Evolutionary conservation across 1,140 invertebrate species (phyloP).

Genomic region (Uloborus diversus): DNA sequence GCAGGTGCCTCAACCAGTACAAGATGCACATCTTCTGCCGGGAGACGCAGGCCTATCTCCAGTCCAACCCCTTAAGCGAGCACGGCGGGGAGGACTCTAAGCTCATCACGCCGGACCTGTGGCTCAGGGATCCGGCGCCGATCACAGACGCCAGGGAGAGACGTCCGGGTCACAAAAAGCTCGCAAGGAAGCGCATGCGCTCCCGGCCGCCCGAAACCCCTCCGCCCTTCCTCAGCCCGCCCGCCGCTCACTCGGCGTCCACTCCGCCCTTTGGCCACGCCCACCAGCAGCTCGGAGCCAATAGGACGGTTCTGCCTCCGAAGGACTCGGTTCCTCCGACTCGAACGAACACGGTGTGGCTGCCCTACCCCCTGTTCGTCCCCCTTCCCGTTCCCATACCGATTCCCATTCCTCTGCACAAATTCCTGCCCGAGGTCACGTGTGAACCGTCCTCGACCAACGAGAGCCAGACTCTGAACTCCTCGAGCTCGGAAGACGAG

Average conservation of each 20-base stretch:
- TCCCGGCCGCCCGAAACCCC: neutral
- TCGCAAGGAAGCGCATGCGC: neutral
- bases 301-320: no score
- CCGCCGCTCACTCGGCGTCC: constrained; percentile 10
- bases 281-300: constrained; percentile 50
- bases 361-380: constrained; percentile 55
- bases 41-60: constrained; percentile 87
- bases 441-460: no score
- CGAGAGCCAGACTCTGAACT: no score
- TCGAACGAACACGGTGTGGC: constrained; percentile 42
- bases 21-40: constrained; percentile 96
- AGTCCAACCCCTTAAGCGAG: constrained; percentile 74
- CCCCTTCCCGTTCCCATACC: constrained; percentile 58
- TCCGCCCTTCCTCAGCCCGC: neutral
- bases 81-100: constrained; percentile 59
- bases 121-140: constrained; percentile 73
- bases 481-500: no score
- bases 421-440: neutral
- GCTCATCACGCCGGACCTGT: constrained; percentile 87
- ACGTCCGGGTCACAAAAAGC: neutral
- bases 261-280: neutral
- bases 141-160: constrained; percentile 9
- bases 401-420: constrained; percentile 40
- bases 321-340: no score
- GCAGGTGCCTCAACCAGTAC: constrained; percentile 93